These are phyloP conservation scores for Lepeophtheirus nordmannii DNA, from an alignment of 2,888 invertebrate genomes.

Conservation along the genomic window DNA sequence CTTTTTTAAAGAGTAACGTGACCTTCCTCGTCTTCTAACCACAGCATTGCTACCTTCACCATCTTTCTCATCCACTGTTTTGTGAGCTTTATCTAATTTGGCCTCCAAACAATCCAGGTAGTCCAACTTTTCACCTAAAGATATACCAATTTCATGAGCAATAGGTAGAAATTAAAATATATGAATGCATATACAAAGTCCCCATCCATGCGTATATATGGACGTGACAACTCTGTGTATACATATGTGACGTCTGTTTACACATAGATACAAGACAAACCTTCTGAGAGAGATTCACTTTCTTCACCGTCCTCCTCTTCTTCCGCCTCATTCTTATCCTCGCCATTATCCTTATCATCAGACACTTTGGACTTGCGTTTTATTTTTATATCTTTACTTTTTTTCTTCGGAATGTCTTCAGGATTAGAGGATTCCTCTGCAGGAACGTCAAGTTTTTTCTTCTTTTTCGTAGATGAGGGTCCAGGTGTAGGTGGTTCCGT, in stretches of 20 bases:
- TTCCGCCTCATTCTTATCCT: neutral
- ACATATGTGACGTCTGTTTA: no score
- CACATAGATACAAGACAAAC: neutral
- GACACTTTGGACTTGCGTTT: neutral
- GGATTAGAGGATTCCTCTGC: neutral
- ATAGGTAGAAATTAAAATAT: no score
- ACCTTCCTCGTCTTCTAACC: no score
- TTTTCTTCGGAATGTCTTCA: neutral
- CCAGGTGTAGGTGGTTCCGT: neutral
- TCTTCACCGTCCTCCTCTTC: neutral
- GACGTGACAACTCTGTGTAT: no score
- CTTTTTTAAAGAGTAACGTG: no score
- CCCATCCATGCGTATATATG: no score
- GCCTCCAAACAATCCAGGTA: conserved; percentile 10
- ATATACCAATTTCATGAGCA: no score
- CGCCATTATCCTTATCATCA: neutral
- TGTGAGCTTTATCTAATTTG: neutral
- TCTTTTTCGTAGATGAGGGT: no score
- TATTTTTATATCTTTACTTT: neutral
- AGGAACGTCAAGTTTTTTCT: neutral
- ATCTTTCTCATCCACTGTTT: no score
- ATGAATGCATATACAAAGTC: no score
- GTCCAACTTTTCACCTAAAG: conserved; percentile 8
- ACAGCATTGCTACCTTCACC: no score
- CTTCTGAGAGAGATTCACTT: neutral